Percentiles rank a stretch among this genome's conserved stretches.
These are phyloP conservation scores for Anadara kagoshimensis DNA, from an alignment of 1,140 invertebrate species.

Conservation along the genomic window DNA sequence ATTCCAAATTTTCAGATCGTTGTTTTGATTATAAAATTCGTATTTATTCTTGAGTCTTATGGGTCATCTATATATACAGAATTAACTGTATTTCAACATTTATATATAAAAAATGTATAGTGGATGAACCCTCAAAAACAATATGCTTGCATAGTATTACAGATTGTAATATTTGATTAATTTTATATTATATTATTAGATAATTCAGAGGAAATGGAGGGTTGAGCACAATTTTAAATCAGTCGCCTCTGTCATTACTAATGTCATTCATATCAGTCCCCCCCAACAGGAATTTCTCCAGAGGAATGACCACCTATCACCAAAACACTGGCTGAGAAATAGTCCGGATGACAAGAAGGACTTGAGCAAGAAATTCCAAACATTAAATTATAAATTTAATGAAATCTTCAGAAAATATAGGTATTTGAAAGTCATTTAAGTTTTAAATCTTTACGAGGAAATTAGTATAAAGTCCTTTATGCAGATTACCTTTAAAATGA, in stretches of 20 bases:
- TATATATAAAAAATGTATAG: background rate
- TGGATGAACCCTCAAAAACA: background rate
- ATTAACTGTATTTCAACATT: background rate
- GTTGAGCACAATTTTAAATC: constrained; percentile 9
- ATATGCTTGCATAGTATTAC: constrained; percentile 2
- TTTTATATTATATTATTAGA: too few species aligned
- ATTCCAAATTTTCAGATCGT: background rate
- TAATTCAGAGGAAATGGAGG: too few species aligned
- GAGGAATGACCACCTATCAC: background rate
- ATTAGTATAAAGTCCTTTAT: too few species aligned
- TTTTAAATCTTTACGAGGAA: too few species aligned
- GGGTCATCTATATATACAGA: background rate
- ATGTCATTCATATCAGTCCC: background rate
- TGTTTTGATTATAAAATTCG: background rate
- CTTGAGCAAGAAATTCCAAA: too few species aligned
- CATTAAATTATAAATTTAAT: too few species aligned
- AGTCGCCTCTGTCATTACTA: constrained; percentile 16
- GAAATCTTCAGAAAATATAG: too few species aligned
- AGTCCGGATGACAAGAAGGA: too few species aligned
- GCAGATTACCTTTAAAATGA: too few species aligned
- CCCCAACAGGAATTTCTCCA: background rate
- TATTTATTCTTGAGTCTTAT: background rate
- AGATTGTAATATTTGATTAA: too few species aligned
- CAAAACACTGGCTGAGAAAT: constrained; percentile 6
- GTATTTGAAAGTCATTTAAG: too few species aligned